These are phyloP conservation scores for Seira sanloemensis DNA, from an alignment of 2,888 invertebrate species.

Conservation along the genomic window DNA sequence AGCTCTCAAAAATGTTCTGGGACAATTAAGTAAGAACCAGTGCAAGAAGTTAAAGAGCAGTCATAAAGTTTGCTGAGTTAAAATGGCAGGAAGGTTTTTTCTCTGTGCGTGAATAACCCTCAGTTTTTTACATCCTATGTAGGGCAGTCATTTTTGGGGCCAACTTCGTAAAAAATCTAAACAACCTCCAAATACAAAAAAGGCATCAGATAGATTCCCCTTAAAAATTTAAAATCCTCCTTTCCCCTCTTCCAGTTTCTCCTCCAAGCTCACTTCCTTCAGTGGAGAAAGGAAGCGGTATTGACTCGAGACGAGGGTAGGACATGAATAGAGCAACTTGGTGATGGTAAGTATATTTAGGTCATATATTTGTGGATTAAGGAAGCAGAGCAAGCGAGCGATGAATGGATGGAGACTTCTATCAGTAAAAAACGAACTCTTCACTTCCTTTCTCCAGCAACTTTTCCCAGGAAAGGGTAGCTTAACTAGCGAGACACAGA, in stretches of 20 bases:
- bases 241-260: constrained; percentile 12
- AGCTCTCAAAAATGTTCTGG: background rate
- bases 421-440: background rate
- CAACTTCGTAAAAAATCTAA: constrained; percentile 19
- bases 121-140: background rate
- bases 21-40: background rate
- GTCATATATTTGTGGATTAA: constrained; percentile 41
- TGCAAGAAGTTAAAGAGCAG: background rate
- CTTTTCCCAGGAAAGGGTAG: background rate
- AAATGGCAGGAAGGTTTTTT: background rate
- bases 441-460: background rate
- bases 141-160: background rate
- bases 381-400: background rate
- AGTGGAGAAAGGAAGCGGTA: background rate
- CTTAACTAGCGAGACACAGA: background rate
- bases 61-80: background rate
- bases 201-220: background rate
- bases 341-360: constrained; percentile 25
- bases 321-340: background rate
- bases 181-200: background rate
- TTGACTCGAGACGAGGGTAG: background rate
- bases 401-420: constrained; percentile 3
- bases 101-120: constrained; percentile 47
- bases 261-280: background rate
- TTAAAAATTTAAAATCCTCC: constrained; percentile 26